A percentile compares a stretch with the other conserved stretches of the same genome.
phyloP scores from a whole-genome alignment of 2,113 vertebrate species.

The Baryphthengus martii region DNA sequence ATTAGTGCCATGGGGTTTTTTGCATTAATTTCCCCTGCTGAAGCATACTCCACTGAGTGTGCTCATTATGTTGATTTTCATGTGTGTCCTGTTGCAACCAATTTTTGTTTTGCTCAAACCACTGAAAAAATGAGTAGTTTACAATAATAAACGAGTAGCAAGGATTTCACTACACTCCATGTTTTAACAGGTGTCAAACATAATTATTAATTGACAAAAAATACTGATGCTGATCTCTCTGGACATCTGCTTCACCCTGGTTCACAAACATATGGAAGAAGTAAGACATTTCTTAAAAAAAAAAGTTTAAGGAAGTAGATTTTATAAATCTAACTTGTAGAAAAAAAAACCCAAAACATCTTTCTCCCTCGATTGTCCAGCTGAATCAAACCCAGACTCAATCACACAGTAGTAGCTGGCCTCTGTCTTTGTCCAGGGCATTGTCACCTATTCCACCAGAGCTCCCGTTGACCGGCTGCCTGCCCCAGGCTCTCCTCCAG shows the following conservation, averaged over 20 bases:
- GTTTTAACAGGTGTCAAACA: constrained; percentile 27
- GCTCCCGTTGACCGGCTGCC: accelerated
- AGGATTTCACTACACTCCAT: background rate
- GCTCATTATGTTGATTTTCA: background rate
- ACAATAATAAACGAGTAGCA: background rate
- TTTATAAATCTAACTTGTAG: background rate
- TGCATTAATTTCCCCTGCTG: background rate
- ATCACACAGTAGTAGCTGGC: background rate
- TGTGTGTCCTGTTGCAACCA: background rate
- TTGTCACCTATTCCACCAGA: background rate
- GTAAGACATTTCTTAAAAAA: background rate
- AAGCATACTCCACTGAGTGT: background rate
- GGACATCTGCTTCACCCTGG: background rate
- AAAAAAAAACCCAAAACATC: background rate
- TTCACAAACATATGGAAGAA: constrained; percentile 2
- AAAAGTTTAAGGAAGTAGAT: background rate
- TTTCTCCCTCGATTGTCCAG: background rate
- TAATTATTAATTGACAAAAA: constrained; percentile 16
- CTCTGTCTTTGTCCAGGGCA: background rate
- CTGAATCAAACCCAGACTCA: background rate
- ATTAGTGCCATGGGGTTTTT: background rate
- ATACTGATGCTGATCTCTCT: background rate
- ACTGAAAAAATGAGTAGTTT: background rate
- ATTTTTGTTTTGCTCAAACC: constrained; percentile 23
- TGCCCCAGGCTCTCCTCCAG: background rate